These are phyloP conservation scores for Platichthys stellatus DNA, from an alignment of 2,113 vertebrate species.

Conservation along the genomic window DNA sequence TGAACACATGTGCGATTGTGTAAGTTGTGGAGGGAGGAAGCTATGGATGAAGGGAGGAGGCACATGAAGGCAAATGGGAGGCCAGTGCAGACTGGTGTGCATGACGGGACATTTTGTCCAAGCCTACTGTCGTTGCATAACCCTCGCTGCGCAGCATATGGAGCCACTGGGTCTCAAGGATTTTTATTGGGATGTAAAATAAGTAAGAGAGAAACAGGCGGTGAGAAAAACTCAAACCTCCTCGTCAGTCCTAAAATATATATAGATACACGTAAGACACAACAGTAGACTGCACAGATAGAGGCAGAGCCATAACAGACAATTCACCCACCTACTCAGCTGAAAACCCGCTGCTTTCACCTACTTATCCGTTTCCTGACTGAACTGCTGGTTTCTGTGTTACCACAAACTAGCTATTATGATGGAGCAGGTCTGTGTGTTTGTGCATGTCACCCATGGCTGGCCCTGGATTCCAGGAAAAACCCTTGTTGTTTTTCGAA, in stretches of 20 bases:
- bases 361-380: conserved; percentile 60
- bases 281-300: conserved; percentile 52
- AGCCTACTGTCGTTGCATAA: conserved; percentile 58
- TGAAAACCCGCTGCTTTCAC: conserved; percentile 48
- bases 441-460: conserved; percentile 44
- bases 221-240: conserved; percentile 24
- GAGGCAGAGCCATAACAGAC: conserved; percentile 43
- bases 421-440: conserved; percentile 50
- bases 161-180: conserved; percentile 54
- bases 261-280: conserved; percentile 20
- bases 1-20: conserved; percentile 35
- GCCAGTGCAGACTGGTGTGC: conserved; percentile 25
- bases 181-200: conserved; percentile 71
- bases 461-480: conserved; percentile 57
- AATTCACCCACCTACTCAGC: conserved; percentile 54
- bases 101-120: conserved; percentile 65
- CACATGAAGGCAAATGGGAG: conserved; percentile 30
- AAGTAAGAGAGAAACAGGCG: conserved; percentile 20
- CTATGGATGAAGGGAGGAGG: conserved; percentile 32
- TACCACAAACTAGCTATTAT: conserved; percentile 62
- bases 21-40: conserved; percentile 35
- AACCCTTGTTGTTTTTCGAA: conserved; percentile 33
- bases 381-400: conserved; percentile 55
- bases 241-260: conserved; percentile 30
- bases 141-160: conserved; percentile 47